phyloP scores from a whole-genome alignment of 2,113 vertebrate species.

The Bubo scandiacus region DNA sequence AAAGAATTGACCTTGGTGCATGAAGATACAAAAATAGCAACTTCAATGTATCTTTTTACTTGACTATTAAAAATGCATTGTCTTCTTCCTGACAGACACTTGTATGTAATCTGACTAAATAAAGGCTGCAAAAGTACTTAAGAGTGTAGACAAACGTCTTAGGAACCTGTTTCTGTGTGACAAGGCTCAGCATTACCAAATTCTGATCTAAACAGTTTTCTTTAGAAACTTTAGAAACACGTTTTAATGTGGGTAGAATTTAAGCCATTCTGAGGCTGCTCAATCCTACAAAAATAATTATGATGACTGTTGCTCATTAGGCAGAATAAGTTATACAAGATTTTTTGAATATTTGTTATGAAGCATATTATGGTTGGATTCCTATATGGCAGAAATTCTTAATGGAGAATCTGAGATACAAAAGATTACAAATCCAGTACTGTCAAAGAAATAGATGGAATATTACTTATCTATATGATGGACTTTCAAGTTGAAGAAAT shows the following conservation, averaged over 20 bases:
- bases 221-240: neutral
- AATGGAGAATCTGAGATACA: neutral
- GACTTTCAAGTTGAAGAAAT: neutral
- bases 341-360: neutral
- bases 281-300: neutral
- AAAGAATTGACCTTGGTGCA: conserved; percentile 53
- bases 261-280: neutral
- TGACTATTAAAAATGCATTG: conserved; percentile 52
- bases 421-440: neutral
- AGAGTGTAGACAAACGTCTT: neutral
- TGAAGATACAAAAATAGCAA: conserved; percentile 46
- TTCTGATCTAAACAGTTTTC: neutral
- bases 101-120: conserved; percentile 26
- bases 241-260: neutral
- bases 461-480: neutral
- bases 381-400: neutral
- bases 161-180: neutral
- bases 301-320: neutral
- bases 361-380: neutral
- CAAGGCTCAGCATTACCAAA: neutral
- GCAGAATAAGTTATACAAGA: neutral
- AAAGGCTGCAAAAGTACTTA: neutral
- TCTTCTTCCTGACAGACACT: conserved; percentile 10
- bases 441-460: neutral
- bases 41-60: conserved; percentile 28